Conservation (phyloP, 1,140 invertebrate genomes). For the Cydia splendana region DNA sequence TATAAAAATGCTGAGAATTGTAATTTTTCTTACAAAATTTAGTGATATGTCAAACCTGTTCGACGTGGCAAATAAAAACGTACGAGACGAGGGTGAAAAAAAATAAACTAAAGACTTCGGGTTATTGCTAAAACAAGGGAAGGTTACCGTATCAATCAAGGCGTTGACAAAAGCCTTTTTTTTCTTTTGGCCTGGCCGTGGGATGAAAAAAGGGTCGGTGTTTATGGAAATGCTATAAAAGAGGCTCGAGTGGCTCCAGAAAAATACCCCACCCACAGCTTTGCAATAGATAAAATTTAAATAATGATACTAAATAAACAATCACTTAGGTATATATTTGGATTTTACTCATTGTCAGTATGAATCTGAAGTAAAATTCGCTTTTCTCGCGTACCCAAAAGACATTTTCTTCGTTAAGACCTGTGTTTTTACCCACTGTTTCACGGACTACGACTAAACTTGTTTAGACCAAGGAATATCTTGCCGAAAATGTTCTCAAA, state of each 20-base stretch:
- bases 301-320: not conserved
- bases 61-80: slow-evolving; percentile 77
- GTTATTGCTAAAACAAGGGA: slow-evolving; percentile 80
- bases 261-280: slow-evolving; percentile 37
- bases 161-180: slow-evolving; percentile 78
- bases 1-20: slow-evolving; percentile 71
- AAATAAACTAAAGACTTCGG: slow-evolving; percentile 66
- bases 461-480: slow-evolving; percentile 3
- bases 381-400: not conserved
- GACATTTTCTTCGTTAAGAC: not conserved
- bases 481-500: not conserved
- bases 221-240: slow-evolving; percentile 79
- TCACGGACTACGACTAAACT: not conserved
- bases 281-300: slow-evolving; percentile 33
- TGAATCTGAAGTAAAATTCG: not conserved
- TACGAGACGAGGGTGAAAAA: slow-evolving; percentile 61
- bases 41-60: slow-evolving; percentile 79
- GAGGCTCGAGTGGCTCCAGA: slow-evolving; percentile 51
- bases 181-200: slow-evolving; percentile 57
- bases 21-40: slow-evolving; percentile 78
- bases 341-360: not conserved
- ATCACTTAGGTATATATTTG: too few relatives aligned
- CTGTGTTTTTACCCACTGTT: slow-evolving; percentile 1
- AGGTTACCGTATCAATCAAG: slow-evolving; percentile 79
- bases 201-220: slow-evolving; percentile 74